phyloP scores from a whole-genome alignment of 2,797 vertebrate genomes.

The Xenentodon cancila region DNA sequence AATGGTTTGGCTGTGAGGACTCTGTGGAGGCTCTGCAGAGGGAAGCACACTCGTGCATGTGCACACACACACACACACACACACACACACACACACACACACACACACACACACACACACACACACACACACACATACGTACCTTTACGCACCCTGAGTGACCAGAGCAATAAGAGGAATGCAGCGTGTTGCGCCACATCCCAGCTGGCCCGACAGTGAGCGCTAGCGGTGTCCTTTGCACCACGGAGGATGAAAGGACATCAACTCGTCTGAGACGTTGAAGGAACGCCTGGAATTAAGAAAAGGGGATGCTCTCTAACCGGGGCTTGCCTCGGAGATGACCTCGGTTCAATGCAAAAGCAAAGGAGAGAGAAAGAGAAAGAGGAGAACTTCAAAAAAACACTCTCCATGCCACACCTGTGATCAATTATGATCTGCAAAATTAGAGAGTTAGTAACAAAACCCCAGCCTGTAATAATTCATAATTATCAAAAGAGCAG shows the following conservation, averaged over 20 bases:
- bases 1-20: constrained; percentile 73
- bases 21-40: constrained; percentile 67
- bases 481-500: constrained; percentile 76
- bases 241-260: constrained; percentile 79
- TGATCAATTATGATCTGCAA: constrained; percentile 78
- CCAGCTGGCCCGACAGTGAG: constrained; percentile 80
- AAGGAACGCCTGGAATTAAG: constrained; percentile 78
- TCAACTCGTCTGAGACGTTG: constrained; percentile 70
- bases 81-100: constrained; percentile 33
- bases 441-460: constrained; percentile 78
- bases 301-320: constrained; percentile 77
- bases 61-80: constrained; percentile 33
- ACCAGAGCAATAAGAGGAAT: constrained; percentile 82
- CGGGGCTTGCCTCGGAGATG: constrained; percentile 72
- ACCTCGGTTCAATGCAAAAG: constrained; percentile 74
- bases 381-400: constrained; percentile 69
- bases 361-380: constrained; percentile 49
- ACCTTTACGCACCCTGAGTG: constrained; percentile 71
- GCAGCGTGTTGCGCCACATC: constrained; percentile 77
- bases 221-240: constrained; percentile 74
- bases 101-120: constrained; percentile 59
- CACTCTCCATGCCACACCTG: constrained; percentile 72
- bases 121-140: constrained; percentile 39
- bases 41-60: constrained; percentile 25
- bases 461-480: constrained; percentile 76